Percentiles rank a stretch among this genome's conserved stretches.
phyloP scores from a whole-genome alignment of 2,888 invertebrate species.

The Camponotus fellah region DNA sequence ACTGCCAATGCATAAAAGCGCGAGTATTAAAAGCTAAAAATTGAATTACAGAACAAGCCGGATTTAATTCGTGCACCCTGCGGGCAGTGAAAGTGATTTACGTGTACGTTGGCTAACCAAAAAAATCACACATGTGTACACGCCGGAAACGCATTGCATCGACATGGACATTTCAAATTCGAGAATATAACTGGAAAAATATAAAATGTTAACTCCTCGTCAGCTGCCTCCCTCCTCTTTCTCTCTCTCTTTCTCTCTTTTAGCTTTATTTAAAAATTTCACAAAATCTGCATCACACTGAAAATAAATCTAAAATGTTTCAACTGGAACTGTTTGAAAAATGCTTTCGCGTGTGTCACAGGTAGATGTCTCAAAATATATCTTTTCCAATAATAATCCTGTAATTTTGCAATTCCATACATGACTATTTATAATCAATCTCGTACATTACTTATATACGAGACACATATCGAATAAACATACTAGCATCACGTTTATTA shows the following conservation, averaged over 20 bases:
- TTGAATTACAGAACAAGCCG: slow-evolving; percentile 55
- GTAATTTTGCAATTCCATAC: background rate
- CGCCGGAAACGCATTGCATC: slow-evolving; percentile 28
- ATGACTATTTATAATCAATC: background rate
- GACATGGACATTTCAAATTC: slow-evolving; percentile 43
- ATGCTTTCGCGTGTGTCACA: background rate
- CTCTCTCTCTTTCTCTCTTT: background rate
- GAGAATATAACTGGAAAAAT: slow-evolving; percentile 33
- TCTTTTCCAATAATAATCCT: background rate
- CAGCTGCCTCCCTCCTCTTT: background rate
- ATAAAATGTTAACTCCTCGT: slow-evolving; percentile 41
- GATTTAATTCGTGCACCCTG: slow-evolving; percentile 49
- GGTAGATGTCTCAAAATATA: background rate
- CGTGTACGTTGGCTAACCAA: slow-evolving; percentile 39
- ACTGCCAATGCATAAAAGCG: slow-evolving; percentile 51
- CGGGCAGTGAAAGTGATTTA: slow-evolving; percentile 58
- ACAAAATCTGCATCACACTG: slow-evolving; percentile 13
- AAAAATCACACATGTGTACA: slow-evolving; percentile 31
- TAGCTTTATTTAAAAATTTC: slow-evolving; percentile 25
- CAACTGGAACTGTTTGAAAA: background rate
- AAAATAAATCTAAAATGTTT: background rate
- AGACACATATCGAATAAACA: slow-evolving; percentile 33
- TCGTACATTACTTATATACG: slow-evolving; percentile 1
- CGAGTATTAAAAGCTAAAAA: slow-evolving; percentile 54
- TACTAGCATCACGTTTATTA: slow-evolving; percentile 56